These are phyloP conservation scores for Vicugna pacos DNA, from an alignment of 2,113 vertebrate genomes.

Conservation along the genomic window DNA sequence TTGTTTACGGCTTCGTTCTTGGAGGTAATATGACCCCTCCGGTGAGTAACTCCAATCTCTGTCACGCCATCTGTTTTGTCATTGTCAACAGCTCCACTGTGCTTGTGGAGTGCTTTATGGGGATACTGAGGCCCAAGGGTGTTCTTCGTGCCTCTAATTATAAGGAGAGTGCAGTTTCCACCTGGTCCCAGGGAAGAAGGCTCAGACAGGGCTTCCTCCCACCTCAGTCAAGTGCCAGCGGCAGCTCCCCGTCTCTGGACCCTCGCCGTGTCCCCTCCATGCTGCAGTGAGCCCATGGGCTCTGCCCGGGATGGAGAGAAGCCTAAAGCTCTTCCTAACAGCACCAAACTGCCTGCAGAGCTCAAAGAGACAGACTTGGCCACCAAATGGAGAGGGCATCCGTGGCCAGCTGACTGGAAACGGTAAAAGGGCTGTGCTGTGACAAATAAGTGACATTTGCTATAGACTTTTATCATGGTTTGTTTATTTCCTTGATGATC, in stretches of 20 bases:
- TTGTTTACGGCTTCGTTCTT: slow-evolving; percentile 43
- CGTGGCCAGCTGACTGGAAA: not conserved
- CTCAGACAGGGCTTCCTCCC: not conserved
- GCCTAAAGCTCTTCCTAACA: not conserved
- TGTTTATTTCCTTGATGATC: not conserved
- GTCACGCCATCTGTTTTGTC: slow-evolving; percentile 60
- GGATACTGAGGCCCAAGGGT: not conserved
- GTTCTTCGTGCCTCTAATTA: slow-evolving; percentile 21
- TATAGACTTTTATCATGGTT: not conserved
- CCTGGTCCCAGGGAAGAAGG: not conserved
- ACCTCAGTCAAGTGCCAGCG: not conserved
- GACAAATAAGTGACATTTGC: not conserved
- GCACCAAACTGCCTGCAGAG: not conserved
- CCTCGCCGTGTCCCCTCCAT: not conserved
- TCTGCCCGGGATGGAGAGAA: not conserved
- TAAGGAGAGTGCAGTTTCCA: not conserved
- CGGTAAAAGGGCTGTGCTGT: not conserved
- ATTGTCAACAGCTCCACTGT: not conserved
- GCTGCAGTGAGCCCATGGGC: not conserved
- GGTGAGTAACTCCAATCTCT: not conserved
- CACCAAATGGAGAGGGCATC: not conserved
- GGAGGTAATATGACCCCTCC: slow-evolving; percentile 37
- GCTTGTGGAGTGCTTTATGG: not conserved
- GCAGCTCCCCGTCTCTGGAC: not conserved
- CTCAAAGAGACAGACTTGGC: not conserved